A percentile compares a stretch with the other conserved stretches of the same genome.
Evolutionary conservation across 2,888 invertebrate species (phyloP).

Genomic region (Orchesella flavescens): DNA sequence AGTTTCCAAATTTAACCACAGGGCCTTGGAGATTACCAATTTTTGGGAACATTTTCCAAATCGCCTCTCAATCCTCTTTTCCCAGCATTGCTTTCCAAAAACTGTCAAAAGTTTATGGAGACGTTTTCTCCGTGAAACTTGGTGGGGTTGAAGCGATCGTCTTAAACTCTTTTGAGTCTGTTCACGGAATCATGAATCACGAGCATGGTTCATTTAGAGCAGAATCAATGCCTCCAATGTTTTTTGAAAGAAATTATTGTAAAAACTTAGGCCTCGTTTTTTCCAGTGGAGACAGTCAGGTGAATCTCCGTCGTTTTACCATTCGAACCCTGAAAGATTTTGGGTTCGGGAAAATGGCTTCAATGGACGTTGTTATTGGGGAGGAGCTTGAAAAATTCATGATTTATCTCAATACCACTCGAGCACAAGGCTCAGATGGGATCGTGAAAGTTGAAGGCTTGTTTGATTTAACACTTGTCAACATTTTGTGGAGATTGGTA

Average conservation of each 20-base stretch:
- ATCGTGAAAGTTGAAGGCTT: conserved; percentile 3
- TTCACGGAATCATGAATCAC: conserved; percentile 9
- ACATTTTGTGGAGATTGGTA: conserved; percentile 43
- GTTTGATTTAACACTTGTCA: conserved; percentile 25
- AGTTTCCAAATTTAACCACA: conserved; percentile 5
- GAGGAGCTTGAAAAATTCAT: conserved; percentile 39
- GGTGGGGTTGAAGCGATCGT: conserved; percentile 4
- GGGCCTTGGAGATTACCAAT: conserved; percentile 47
- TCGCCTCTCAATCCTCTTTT: background rate
- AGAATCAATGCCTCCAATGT: background rate
- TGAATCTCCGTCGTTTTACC: conserved; percentile 19
- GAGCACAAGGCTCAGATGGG: background rate
- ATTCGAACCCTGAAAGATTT: conserved; percentile 38
- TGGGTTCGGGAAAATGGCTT: conserved; percentile 40
- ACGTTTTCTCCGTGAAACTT: conserved; percentile 30
- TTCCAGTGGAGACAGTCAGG: conserved; percentile 1
- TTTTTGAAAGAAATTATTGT: background rate
- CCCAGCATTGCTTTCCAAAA: conserved; percentile 21
- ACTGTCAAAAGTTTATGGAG: conserved; percentile 36
- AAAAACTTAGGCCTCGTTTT: conserved; percentile 25
- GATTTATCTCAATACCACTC: background rate
- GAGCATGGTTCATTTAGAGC: background rate
- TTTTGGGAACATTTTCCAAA: conserved; percentile 27
- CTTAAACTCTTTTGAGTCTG: conserved; percentile 18
- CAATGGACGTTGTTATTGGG: conserved; percentile 52